phyloP scores from a whole-genome alignment of 2,113 vertebrate species.

The Orientallactaga bullata region DNA sequence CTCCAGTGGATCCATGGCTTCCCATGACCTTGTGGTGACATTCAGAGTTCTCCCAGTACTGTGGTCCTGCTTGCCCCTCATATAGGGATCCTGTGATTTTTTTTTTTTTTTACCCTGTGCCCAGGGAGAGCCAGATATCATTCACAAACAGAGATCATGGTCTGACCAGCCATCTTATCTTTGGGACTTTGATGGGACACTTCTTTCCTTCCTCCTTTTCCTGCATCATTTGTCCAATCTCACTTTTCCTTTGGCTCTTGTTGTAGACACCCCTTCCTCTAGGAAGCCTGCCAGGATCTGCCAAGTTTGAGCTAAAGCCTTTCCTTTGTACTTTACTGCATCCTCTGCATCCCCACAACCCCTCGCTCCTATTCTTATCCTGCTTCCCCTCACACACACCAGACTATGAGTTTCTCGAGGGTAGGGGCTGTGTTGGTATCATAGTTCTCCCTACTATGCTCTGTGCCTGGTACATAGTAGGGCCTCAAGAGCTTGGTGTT shows the following conservation, averaged over 20 bases:
- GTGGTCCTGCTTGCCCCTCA: neutral
- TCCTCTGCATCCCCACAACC: neutral
- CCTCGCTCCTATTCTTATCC: neutral
- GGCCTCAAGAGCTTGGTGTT: neutral
- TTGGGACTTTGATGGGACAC: neutral
- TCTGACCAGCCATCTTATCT: neutral
- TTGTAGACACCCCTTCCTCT: neutral
- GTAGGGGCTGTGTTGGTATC: neutral
- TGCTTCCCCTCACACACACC: no score
- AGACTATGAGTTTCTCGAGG: neutral
- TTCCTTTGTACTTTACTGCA: neutral
- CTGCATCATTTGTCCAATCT: neutral
- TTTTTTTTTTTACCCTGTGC: neutral
- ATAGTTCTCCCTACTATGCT: neutral
- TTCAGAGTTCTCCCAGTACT: neutral
- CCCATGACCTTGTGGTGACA: neutral
- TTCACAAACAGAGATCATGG: neutral
- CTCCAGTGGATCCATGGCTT: neutral
- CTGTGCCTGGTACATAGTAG: neutral
- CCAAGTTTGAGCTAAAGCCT: neutral
- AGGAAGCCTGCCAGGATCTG: neutral
- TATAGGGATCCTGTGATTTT: no score
- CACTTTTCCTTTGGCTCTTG: neutral
- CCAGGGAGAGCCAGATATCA: neutral
- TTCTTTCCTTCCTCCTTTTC: neutral